phyloP scores from a whole-genome alignment of 2,797 vertebrate genomes.

The Mormyrus proboscirostris region DNA sequence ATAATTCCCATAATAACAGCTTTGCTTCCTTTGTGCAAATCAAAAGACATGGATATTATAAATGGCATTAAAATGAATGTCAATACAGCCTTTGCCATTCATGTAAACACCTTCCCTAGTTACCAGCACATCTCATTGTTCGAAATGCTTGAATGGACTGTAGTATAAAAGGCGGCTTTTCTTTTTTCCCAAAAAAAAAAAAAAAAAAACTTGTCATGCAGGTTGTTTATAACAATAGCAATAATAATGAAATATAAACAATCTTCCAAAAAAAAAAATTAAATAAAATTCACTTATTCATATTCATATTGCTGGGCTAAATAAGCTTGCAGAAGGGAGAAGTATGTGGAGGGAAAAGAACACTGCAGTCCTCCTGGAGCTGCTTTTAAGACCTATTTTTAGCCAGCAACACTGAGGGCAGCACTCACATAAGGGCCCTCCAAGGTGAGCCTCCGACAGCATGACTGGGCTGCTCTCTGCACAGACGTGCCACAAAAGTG shows the following conservation, averaged over 20 bases:
- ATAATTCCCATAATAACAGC: constrained; percentile 4
- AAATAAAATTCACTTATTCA: neutral
- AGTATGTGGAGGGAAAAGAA: neutral
- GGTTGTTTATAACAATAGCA: neutral
- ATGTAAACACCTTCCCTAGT: constrained; percentile 15
- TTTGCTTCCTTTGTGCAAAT: constrained; percentile 36
- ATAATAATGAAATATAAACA: neutral
- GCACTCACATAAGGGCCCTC: neutral
- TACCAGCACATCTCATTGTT: neutral
- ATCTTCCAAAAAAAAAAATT: neutral
- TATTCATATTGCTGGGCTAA: neutral
- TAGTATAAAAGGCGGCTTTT: neutral
- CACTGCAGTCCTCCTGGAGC: neutral
- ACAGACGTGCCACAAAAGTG: neutral
- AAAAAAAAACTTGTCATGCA: neutral
- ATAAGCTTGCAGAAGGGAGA: neutral
- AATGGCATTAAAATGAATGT: constrained; percentile 28
- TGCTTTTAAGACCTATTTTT: neutral
- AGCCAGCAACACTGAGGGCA: neutral
- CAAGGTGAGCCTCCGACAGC: neutral
- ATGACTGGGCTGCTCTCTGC: neutral
- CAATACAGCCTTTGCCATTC: constrained; percentile 33
- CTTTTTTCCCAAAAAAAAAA: neutral
- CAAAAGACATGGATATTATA: neutral
- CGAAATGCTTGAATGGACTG: neutral